Evolutionary conservation across 2,888 invertebrate species (phyloP), one percentile per base, ranked within the genome.

Genomic region (Catocala sponsa): DNA sequence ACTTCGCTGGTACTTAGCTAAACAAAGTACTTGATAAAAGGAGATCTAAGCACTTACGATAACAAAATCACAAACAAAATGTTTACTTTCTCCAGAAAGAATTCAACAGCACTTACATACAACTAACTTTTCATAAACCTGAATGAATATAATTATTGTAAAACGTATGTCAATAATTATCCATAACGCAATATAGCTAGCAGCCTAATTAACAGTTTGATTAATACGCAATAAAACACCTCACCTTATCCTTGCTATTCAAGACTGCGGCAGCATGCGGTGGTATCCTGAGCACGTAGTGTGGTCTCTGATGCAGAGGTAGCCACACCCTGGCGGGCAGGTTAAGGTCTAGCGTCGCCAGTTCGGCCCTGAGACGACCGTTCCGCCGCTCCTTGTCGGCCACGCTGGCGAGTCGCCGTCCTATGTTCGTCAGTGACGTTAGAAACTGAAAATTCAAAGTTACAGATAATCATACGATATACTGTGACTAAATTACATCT

Each of bases 291-390:
- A 99, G 97, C 79, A 99, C 97, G 86, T 98, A 97, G 94, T 99
- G 99, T 55, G 98, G 97, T 76, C 96, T 95, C 75, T 97, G 97
- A 89, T 98, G 97, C 51, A 99, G 95, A 11, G 99, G 99, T 78
- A 99, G 95, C 99, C 99, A 99, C 66, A 99, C 99, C 63, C 99
- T 95, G 10, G 99, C 99, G 11, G 99, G 99, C 66, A 99, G 95
- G 95, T 99, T 99, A 75, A 99, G 96, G 94, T 99, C 99, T 63
- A 99, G 95, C 78, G 98, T 95, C 74, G 98, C 98, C 77, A 99
- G 95, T 90, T 99, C 99, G 60, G 99, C 98, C 70, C 99, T 96
- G 74, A 99, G 95, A 76, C 98, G 96, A 68, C 98, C 98, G 71
- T 98, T 99, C 92, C 99, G 98, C 74, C 98, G 97, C 89, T 99